Base-by-base conservation (phyloP, 2,113 vertebrate species). In the Pachyramphus minor region DNA sequence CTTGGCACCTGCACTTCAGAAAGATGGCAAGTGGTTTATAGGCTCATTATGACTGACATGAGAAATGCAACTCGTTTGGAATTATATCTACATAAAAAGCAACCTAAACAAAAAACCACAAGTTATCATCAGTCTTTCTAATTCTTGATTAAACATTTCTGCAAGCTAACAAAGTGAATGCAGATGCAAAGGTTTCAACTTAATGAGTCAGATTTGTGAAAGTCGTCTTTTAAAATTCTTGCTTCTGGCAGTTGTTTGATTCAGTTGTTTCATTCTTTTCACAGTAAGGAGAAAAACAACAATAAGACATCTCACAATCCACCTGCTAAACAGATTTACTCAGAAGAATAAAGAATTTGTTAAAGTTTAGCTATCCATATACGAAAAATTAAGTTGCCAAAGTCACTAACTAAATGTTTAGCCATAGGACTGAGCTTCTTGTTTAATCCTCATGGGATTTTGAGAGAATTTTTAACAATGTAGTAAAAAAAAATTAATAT, bases 91-190 rank as follows among this genome's bases (percentile, higher is more conserved):
- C 59, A 79, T 91, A 89, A 97, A 96, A 96, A 90, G 68, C 47
- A 81, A 60, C 58, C 49, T 69, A 76, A 89, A 94, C 42, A 94
- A 73, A 68, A 90, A 76, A 10, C 45, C 45, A 86, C 22, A 78
- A 68, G 52, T 79, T 91, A 79, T 76, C 87, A 94, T 44, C 62
- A 92, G 50, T 67, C 85, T 82, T 86, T 90, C 63, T 93, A 90
- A 91, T 77, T 85, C 84, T 86, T 93, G 91, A 92, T 94, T 92
- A 90, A 93, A 74, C 39, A 47, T n/a, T 95, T 93, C 67, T 94
- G 63, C 5, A n/a, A 83, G 33, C 45, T 76, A 63, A 88, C 83
- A 94, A 89, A 97, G 35, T 63, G 80, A 89, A 78, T 49, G 75
- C 72, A 90, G 84, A 95, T 66, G 77, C 49, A 76, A 74, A 94